Percentiles rank a stretch among this genome's conserved stretches.
These are phyloP conservation scores for Ips nitidus DNA, from an alignment of 1,140 invertebrate species.

Conservation along the genomic window DNA sequence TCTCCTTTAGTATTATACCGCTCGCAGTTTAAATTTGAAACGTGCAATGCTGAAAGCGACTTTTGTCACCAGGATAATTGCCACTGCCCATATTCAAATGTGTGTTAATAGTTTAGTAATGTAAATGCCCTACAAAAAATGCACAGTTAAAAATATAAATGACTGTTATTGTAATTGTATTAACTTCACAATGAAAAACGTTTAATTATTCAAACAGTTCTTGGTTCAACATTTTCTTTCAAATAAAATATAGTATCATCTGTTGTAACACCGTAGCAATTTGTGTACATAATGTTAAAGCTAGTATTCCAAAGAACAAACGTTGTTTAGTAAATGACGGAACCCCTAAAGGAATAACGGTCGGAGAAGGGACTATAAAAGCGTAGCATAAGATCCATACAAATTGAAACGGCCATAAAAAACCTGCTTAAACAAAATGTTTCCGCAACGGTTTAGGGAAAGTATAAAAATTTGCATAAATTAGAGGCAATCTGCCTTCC, in stretches of 20 bases:
- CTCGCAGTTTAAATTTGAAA: conserved; percentile 1
- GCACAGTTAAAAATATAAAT: conserved; percentile 1
- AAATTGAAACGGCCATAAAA: conserved; percentile 1
- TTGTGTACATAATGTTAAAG: no score
- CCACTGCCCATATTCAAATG: neutral
- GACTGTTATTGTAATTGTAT: neutral
- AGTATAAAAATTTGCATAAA: conserved; percentile 16
- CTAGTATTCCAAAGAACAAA: neutral
- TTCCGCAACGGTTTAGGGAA: conserved; percentile 7
- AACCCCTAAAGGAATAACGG: neutral
- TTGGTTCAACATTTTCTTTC: no score
- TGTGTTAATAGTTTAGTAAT: no score
- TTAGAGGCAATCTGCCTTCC: conserved; percentile 4
- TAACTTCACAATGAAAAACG: no score
- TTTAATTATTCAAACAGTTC: no score
- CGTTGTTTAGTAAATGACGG: neutral
- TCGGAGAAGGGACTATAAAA: neutral
- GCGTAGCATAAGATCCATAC: neutral
- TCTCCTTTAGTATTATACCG: neutral
- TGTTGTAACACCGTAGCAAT: no score
- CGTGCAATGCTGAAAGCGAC: conserved; percentile 6
- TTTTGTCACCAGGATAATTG: neutral
- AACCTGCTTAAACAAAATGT: conserved; percentile 3
- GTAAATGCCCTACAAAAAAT: neutral
- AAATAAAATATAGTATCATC: no score